phyloP scores from a whole-genome alignment of 2,888 invertebrate species.

The Tetragonula carbonaria region DNA sequence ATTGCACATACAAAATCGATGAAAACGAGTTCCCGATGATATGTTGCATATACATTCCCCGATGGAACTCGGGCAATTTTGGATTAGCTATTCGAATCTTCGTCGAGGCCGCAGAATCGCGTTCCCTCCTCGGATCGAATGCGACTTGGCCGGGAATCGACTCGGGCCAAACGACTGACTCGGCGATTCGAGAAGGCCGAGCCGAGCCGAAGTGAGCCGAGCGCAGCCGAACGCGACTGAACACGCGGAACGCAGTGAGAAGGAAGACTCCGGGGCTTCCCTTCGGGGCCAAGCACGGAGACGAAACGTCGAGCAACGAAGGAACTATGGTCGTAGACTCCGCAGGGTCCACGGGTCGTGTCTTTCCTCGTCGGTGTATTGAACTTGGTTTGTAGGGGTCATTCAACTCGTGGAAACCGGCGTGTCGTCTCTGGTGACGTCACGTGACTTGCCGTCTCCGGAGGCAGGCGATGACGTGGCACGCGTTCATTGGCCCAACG shows the following conservation, averaged over 20 bases:
- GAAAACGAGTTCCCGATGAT: background rate
- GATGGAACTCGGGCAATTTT: conserved; percentile 14
- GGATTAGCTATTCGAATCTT: conserved; percentile 6
- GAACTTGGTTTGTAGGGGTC: conserved; percentile 81
- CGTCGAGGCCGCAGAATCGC: conserved; percentile 3
- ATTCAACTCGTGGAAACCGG: conserved; percentile 77
- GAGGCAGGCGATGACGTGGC: conserved; percentile 76
- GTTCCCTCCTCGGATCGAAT: conserved; percentile 30
- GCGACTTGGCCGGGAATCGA: conserved; percentile 20
- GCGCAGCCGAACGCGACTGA: conserved; percentile 18
- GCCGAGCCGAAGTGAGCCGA: conserved; percentile 29
- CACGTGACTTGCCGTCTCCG: conserved; percentile 73
- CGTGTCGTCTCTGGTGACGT: conserved; percentile 73
- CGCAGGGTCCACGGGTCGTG: conserved; percentile 51
- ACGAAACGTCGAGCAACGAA: conserved; percentile 57
- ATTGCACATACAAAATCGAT: background rate
- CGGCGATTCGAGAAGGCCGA: conserved; percentile 34
- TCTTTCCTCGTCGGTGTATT: conserved; percentile 77
- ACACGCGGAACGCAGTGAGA: conserved; percentile 26
- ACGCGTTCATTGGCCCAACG: conserved; percentile 62
- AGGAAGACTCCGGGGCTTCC: conserved; percentile 31
- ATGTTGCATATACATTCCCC: background rate
- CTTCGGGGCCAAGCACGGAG: conserved; percentile 34
- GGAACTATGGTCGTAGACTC: conserved; percentile 62
- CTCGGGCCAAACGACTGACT: conserved; percentile 16